phyloP scores from a whole-genome alignment of 2,888 invertebrate species.

The Rhamphomyia laevipes region DNA sequence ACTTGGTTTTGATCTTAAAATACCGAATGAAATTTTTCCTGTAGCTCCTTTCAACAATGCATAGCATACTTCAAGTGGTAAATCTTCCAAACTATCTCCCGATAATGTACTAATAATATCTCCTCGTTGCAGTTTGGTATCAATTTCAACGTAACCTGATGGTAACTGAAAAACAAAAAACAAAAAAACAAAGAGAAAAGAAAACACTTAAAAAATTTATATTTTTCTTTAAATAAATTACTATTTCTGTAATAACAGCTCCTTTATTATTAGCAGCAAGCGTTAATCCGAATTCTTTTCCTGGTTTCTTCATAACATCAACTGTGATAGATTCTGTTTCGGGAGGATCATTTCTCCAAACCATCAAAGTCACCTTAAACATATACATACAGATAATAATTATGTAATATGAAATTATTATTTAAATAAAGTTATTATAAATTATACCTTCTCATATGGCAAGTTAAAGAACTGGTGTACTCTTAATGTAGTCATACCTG shows the following conservation, averaged over 20 bases:
- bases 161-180: slow-evolving; percentile 48
- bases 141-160: slow-evolving; percentile 77
- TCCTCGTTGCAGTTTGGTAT: slow-evolving; percentile 82
- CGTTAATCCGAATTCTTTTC: slow-evolving; percentile 78
- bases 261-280: slow-evolving; percentile 71
- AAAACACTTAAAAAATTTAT: background rate
- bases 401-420: slow-evolving; percentile 1
- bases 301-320: slow-evolving; percentile 76
- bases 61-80: slow-evolving; percentile 74
- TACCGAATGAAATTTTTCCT: slow-evolving; percentile 70
- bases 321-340: slow-evolving; percentile 66
- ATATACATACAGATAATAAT: slow-evolving; percentile 2
- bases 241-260: slow-evolving; percentile 87
- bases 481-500: slow-evolving; percentile 71
- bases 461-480: slow-evolving; percentile 75
- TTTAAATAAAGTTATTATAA: too few relatives aligned
- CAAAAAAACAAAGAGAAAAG: background rate
- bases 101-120: slow-evolving; percentile 85
- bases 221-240: slow-evolving; percentile 35
- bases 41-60: slow-evolving; percentile 78
- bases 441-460: slow-evolving; percentile 58
- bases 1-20: slow-evolving; percentile 68
- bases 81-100: slow-evolving; percentile 65
- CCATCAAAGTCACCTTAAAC: slow-evolving; percentile 65
- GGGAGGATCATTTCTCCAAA: slow-evolving; percentile 66